Conservation (phyloP, 1,140 invertebrate genomes). For the Lutraria rhynchaena region DNA sequence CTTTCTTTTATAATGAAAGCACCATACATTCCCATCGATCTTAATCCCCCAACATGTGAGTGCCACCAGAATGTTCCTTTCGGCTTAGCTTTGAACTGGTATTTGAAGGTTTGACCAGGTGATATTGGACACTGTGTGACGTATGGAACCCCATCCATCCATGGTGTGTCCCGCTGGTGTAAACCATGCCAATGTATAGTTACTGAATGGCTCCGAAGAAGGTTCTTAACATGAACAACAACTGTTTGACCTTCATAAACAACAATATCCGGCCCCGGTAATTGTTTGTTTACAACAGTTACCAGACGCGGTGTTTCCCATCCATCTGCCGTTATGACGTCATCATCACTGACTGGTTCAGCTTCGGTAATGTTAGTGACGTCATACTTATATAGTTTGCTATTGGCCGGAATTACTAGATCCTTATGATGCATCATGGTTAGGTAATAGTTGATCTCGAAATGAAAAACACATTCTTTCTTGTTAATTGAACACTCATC, state of each 20-base stretch:
- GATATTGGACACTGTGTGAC: constrained; percentile 95
- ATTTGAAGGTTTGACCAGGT: constrained; percentile 92
- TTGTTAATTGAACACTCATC: constrained; percentile 52
- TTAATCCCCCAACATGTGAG: constrained; percentile 74
- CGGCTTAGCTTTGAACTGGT: constrained; percentile 85
- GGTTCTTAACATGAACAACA: constrained; percentile 92
- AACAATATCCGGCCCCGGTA: constrained; percentile 83
- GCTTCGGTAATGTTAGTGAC: constrained; percentile 62
- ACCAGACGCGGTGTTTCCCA: constrained; percentile 64
- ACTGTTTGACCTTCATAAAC: constrained; percentile 93
- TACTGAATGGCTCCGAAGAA: constrained; percentile 89
- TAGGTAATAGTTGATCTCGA: constrained; percentile 62
- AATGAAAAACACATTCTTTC: constrained; percentile 64
- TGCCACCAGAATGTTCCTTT: constrained; percentile 80
- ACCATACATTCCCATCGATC: constrained; percentile 73
- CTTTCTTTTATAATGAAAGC: constrained; percentile 70
- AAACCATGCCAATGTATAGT: constrained; percentile 95
- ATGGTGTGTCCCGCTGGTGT: constrained; percentile 90
- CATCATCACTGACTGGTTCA: constrained; percentile 54
- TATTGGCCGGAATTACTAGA: constrained; percentile 61
- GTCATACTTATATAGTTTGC: constrained; percentile 71
- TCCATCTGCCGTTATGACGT: constrained; percentile 76
- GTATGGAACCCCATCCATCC: constrained; percentile 95
- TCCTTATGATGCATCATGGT: constrained; percentile 70
- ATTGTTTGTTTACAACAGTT: constrained; percentile 69